Evolutionary conservation across 2,797 vertebrate species (phyloP).

Genomic region (Dicrostonyx torquatus): DNA sequence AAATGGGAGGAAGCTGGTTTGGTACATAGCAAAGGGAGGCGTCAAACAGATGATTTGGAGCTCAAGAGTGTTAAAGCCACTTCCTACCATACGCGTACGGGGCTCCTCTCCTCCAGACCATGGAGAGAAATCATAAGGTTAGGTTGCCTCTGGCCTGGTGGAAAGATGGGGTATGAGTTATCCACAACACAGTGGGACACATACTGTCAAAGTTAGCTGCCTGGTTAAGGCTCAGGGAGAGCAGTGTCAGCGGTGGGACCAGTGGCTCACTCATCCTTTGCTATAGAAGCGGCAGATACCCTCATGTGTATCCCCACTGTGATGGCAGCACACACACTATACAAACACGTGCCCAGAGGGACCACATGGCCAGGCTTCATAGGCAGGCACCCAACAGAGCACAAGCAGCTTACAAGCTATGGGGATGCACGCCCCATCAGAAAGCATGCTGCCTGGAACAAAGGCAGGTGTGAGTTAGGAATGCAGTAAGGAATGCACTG

Average conservation of each 20-base stretch:
- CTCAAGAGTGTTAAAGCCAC: conserved; percentile 69
- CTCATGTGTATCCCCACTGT: not conserved
- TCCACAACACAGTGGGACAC: accelerated
- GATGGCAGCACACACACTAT: not conserved
- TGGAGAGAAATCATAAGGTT: not conserved
- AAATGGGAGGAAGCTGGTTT: not conserved
- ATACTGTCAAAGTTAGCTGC: not conserved
- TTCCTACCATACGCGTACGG: conserved; percentile 43
- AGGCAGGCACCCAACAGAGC: not conserved
- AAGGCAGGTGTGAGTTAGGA: not conserved
- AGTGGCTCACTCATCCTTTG: not conserved
- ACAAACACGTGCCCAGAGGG: not conserved
- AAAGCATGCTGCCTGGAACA: not conserved
- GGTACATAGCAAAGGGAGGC: conserved; percentile 19
- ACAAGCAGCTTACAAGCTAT: not conserved
- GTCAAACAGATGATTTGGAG: conserved; percentile 69
- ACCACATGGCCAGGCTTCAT: accelerated
- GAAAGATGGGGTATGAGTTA: not conserved
- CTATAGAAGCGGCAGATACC: not conserved
- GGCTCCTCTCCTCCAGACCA: not conserved
- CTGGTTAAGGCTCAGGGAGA: not conserved
- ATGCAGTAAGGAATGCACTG: not conserved
- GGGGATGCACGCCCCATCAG: not conserved
- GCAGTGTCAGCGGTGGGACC: accelerated
- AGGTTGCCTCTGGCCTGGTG: not conserved